These are phyloP conservation scores for Antedon mediterranea DNA, from an alignment of 53 echinoderm and acorn worm species.

Conservation along the genomic window DNA sequence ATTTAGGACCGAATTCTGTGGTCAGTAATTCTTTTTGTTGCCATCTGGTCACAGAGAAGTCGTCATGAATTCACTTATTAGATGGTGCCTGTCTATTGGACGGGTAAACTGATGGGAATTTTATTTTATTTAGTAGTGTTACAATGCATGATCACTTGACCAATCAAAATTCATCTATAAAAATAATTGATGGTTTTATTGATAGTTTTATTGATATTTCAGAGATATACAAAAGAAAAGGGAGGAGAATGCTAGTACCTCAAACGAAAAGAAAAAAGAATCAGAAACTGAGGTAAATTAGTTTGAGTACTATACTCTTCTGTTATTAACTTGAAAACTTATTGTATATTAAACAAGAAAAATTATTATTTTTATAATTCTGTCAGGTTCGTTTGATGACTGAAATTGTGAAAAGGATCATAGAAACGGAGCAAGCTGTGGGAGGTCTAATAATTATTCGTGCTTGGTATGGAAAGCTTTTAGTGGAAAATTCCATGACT, in stretches of 20 bases:
- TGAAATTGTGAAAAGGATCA: conserved; percentile 65
- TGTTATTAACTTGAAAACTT: too few species aligned
- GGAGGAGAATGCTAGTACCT: conserved; percentile 25
- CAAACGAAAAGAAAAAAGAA: conserved; percentile 57
- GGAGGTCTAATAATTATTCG: conserved; percentile 54
- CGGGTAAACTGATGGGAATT: too few species aligned
- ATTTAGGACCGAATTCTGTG: too few species aligned
- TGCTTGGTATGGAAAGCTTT: conserved; percentile 88
- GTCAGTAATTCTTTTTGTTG: too few species aligned
- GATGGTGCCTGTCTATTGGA: too few species aligned
- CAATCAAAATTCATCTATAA: not conserved
- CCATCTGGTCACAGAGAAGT: too few species aligned
- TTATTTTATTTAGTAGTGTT: too few species aligned
- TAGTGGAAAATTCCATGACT: conserved; percentile 11
- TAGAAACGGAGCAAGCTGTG: conserved; percentile 35
- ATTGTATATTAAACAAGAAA: not conserved
- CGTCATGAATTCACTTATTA: too few species aligned
- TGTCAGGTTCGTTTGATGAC: conserved; percentile 67
- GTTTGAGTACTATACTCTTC: too few species aligned
- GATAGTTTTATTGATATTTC: not conserved
- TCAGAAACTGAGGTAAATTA: conserved; percentile 67
- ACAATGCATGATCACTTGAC: not conserved
- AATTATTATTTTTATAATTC: not conserved
- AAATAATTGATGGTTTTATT: not conserved
- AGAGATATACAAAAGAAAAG: conserved; percentile 56